Evolutionary conservation across 1,140 invertebrate genomes (phyloP).

Genomic region (Lutraria rhynchaena): DNA sequence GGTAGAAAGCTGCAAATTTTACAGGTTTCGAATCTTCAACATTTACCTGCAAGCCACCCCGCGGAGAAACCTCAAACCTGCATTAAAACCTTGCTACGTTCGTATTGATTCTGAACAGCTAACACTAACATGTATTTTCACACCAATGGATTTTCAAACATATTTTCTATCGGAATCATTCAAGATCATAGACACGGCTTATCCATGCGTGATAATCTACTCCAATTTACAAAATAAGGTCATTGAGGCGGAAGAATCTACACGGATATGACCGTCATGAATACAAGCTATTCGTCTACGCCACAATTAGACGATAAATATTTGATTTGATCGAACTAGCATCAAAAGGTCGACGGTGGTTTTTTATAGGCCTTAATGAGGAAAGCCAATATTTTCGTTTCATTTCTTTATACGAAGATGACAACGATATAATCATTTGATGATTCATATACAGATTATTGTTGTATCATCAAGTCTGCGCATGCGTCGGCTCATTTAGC

Average conservation of each 20-base stretch:
- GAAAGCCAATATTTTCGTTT: constrained; percentile 41
- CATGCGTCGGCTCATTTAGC: too few relatives aligned
- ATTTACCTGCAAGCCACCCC: constrained; percentile 4
- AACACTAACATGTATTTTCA: constrained; percentile 37
- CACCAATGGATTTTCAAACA: constrained; percentile 19
- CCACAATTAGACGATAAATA: constrained; percentile 52
- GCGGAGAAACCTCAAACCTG: background rate
- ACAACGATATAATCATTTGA: too few relatives aligned
- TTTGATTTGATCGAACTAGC: constrained; percentile 53
- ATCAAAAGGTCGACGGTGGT: constrained; percentile 30
- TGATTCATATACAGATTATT: too few relatives aligned
- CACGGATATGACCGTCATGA: constrained; percentile 1
- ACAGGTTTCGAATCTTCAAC: too few relatives aligned
- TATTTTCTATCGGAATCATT: constrained; percentile 31
- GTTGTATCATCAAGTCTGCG: too few relatives aligned
- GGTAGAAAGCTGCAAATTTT: too few relatives aligned
- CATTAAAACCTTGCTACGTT: constrained; percentile 5
- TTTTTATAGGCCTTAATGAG: constrained; percentile 20
- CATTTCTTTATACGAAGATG: background rate
- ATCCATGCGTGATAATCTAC: constrained; percentile 10
- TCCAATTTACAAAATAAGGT: constrained; percentile 47
- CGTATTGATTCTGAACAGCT: constrained; percentile 23
- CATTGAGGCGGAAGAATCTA: background rate
- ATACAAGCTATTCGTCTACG: constrained; percentile 7
- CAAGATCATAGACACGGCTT: constrained; percentile 18